Evolutionary conservation across 2,797 vertebrate species (phyloP).

Genomic region (Gymnopithys bicolor): DNA sequence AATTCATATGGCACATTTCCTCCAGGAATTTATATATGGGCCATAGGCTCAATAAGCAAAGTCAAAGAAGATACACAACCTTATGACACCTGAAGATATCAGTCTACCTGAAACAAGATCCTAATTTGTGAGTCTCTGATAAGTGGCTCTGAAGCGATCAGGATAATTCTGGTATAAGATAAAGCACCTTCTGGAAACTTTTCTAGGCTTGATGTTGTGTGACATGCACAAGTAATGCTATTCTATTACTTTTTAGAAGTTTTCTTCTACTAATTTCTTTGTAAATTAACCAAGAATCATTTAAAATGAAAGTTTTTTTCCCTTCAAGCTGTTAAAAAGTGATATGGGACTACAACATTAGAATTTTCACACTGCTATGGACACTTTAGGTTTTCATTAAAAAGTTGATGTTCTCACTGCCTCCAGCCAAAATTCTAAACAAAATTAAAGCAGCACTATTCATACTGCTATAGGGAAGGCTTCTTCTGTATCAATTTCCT

Average conservation of each 20-base stretch:
- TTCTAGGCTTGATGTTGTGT: slow-evolving; percentile 55
- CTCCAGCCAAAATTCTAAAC: slow-evolving; percentile 57
- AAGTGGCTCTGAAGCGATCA: background rate
- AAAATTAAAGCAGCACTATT: slow-evolving; percentile 40
- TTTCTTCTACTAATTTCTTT: slow-evolving; percentile 69
- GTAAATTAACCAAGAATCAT: slow-evolving; percentile 73
- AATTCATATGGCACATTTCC: background rate
- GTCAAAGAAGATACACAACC: background rate
- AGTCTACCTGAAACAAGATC: background rate
- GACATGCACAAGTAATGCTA: slow-evolving; percentile 35
- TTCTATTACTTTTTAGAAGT: slow-evolving; percentile 58
- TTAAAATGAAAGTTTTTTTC: slow-evolving; percentile 58
- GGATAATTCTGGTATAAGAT: background rate
- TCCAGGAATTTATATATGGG: background rate
- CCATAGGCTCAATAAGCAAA: background rate
- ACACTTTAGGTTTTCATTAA: slow-evolving; percentile 60
- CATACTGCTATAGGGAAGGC: background rate
- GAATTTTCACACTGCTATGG: slow-evolving; percentile 57
- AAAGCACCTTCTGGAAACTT: slow-evolving; percentile 20
- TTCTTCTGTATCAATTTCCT: background rate
- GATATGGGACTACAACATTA: slow-evolving; percentile 38
- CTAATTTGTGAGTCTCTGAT: background rate
- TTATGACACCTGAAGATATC: background rate
- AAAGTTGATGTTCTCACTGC: slow-evolving; percentile 40
- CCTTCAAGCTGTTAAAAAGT: slow-evolving; percentile 64